Evolutionary conservation across 2,797 vertebrate species (phyloP), one percentile per base, ranked within the genome.

Genomic region (Avahi laniger): DNA sequence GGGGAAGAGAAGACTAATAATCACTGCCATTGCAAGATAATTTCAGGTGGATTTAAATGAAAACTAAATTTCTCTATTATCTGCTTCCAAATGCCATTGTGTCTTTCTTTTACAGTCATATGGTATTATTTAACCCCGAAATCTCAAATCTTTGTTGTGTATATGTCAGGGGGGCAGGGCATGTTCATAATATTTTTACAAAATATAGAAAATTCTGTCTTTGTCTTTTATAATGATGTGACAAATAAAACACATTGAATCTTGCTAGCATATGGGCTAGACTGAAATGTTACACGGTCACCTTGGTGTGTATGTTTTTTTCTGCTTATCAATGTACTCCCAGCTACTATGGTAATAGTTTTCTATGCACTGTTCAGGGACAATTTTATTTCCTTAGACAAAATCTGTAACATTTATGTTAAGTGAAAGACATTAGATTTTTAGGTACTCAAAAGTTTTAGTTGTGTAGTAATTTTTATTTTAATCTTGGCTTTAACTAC

Each of bases 401-500:
- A 48, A 93, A 59, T 84, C 11, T 73, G 4, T 86, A 82, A 35
- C 13, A 67, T 76, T 85, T 75, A 59, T 54, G 41, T n/a, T 91
- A 86, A 72, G 24, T 82, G 30, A 81, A 93, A 82, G 81, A 67
- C 6, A 50, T 82, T 82, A 43, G 15, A 84, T 50, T 76, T 87
- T 78, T 88, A 81, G 7, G 41, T 84, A 35, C 2, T 93, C 18
- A 79, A 41, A 76, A 35, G 30, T 92, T 87, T 67, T 30, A 86
- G 11, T 50, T 93, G 4, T 8, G 3, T 57, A 93, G 26, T 87
- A 61, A 87, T 54, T 92, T 96, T 89, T 80, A 91, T 76, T 86
- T 87, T 80, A 48, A 78, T 79, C 12, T 78, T 92, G 11, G 2
- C 4, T 93, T 79, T 81, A 81, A 80, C 6, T 73, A 30, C 10